Percentiles rank a stretch among this genome's conserved stretches.
Evolutionary conservation across 2,797 vertebrate genomes (phyloP).

Genomic region (Falco peregrinus): DNA sequence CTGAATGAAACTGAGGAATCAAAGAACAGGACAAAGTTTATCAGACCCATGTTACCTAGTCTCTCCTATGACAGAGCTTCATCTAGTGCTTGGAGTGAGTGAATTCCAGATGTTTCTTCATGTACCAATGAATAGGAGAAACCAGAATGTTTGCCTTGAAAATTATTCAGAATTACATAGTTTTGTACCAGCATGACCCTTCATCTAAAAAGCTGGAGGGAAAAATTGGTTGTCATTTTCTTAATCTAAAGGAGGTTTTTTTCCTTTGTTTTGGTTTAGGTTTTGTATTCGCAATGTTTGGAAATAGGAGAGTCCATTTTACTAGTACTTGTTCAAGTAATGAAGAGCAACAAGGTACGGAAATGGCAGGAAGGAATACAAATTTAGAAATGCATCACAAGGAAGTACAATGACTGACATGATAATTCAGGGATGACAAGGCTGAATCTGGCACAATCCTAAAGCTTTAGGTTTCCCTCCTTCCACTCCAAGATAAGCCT

Average conservation of each 20-base stretch:
- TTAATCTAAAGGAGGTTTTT: not conserved
- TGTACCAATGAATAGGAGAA: not conserved
- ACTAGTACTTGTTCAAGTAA: not conserved
- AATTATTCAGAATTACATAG: not conserved
- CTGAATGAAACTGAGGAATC: not conserved
- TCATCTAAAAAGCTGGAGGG: not conserved
- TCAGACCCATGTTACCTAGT: not conserved
- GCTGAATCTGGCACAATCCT: not conserved
- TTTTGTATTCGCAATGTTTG: not conserved
- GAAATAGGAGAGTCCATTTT: not conserved
- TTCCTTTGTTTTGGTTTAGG: accelerated
- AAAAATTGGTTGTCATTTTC: not conserved
- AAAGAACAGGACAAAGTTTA: not conserved
- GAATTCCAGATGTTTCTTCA: not conserved
- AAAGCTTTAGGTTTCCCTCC: not conserved
- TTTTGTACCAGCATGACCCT: not conserved
- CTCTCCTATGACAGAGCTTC: not conserved
- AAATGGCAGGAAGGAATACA: not conserved
- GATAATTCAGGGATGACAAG: not conserved
- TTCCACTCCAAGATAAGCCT: not conserved
- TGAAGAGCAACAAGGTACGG: not conserved
- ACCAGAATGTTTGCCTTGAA: not conserved
- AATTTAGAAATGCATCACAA: not conserved
- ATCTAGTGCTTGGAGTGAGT: not conserved
- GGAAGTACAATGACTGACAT: not conserved